Evolutionary conservation across 2,797 vertebrate genomes (phyloP), one percentile per base, ranked within the genome.

Genomic region (Neosilurus mollespiculum): DNA sequence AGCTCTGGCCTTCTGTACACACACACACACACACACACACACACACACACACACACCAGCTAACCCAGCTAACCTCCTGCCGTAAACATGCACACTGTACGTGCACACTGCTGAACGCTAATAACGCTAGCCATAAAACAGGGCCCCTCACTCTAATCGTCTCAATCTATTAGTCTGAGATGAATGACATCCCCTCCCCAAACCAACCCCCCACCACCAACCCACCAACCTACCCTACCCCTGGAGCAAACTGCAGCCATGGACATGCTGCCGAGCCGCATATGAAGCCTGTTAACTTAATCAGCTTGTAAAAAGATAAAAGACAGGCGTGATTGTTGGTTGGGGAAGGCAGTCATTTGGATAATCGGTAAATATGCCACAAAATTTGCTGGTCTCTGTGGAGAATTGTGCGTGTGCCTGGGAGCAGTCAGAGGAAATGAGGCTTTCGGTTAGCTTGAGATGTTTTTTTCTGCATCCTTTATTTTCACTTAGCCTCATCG

Each of bases 231-330:
- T 65, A 30, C 65, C 58, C 75, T 53, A 43, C 67, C 67, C 87
- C 82, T n/a, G 65, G 82, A 87, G 81, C 86, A 82, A 90, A 87
- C 86, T 84, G 56, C 71, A 84, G 87, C 84, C 87, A 8, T 20
- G 59, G 77, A 51, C 61, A 20, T 30, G 49, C 77, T 79, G 43
- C 43, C 24, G n/a, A 81, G 86, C 92, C 87, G 89, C 92, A 94
- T 93, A 93, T 94, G 94, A 94, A 91, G 92, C 92, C 93, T 93
- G 93, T 95, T 94, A 94, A 94, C 91, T 93, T 95, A 94, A 94
- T 95, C 94, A 94, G 93, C 91, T 93, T 86, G 92, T 94, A 94
- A 95, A 91, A 95, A 95, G 92, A 95, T 94, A 88, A 95, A 95
- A 94, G 93, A 86, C 79, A 90, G 87, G 85, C 87, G 87, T 92